phyloP scores from a whole-genome alignment of 2,113 vertebrate genomes.

The Sisor rabdophorus region DNA sequence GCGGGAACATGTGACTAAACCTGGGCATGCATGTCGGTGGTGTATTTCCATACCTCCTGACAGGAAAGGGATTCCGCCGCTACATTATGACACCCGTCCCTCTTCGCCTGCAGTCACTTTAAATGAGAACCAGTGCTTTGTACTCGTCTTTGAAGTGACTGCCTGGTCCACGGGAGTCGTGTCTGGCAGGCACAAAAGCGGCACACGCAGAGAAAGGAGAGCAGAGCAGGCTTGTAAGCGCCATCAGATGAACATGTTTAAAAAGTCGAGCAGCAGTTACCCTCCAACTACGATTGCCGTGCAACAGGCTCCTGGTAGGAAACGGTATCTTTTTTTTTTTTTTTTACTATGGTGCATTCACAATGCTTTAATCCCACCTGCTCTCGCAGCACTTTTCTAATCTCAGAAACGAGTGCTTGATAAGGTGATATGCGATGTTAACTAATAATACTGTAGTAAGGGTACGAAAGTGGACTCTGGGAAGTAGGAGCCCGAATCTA shows the following conservation, averaged over 20 bases:
- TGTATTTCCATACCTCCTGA: conserved; percentile 2
- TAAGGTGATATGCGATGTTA: neutral
- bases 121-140: conserved; percentile 7
- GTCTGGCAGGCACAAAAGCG: conserved; percentile 8
- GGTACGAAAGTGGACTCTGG: neutral
- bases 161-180: conserved; percentile 17
- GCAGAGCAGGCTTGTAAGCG: neutral
- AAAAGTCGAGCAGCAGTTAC: neutral
- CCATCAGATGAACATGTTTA: neutral
- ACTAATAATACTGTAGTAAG: neutral
- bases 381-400: neutral
- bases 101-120: conserved; percentile 9
- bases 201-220: neutral
- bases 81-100: conserved; percentile 11
- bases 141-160: conserved; percentile 34
- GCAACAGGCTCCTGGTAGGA: neutral
- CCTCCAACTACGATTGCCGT: neutral
- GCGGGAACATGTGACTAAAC: conserved; percentile 7
- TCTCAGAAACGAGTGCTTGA: neutral
- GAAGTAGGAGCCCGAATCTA: conserved; percentile 25
- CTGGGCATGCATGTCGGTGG: neutral
- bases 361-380: neutral
- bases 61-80: neutral
- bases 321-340: too few relatives aligned
- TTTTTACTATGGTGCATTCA: neutral